phyloP scores from a whole-genome alignment of 2,797 vertebrate species.

The Pygocentrus nattereri region DNA sequence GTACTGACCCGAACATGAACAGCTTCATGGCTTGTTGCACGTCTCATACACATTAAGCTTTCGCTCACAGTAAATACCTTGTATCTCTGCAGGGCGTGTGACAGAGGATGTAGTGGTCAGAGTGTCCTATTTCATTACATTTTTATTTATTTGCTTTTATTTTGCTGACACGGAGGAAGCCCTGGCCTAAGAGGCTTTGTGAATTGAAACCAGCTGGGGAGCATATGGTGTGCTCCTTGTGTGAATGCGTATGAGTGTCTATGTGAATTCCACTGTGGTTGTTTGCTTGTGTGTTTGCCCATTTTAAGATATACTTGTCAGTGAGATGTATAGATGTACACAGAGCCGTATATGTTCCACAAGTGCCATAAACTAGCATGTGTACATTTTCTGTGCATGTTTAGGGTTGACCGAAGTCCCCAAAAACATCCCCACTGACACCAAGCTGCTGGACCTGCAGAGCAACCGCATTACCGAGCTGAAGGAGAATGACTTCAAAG shows the following conservation, averaged over 20 bases:
- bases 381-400: slow-evolving; percentile 19
- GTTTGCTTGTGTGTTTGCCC: slow-evolving; percentile 16
- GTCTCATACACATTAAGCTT: not conserved
- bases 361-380: slow-evolving; percentile 33
- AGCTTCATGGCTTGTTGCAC: slow-evolving; percentile 26
- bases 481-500: slow-evolving; percentile 90
- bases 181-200: slow-evolving; percentile 65
- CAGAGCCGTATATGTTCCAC: slow-evolving; percentile 21
- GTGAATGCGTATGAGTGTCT: not conserved
- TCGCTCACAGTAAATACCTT: slow-evolving; percentile 33
- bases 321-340: slow-evolving; percentile 16
- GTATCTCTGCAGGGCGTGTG: not conserved
- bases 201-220: slow-evolving; percentile 72
- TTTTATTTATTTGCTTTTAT: slow-evolving; percentile 64
- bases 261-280: not conserved
- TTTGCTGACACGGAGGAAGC: slow-evolving; percentile 65
- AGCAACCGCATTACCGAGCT: slow-evolving; percentile 91
- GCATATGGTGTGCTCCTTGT: slow-evolving; percentile 68
- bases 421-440: slow-evolving; percentile 86
- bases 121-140: slow-evolving; percentile 37
- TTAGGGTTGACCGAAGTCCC: slow-evolving; percentile 88
- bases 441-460: slow-evolving; percentile 91
- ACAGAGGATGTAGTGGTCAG: slow-evolving; percentile 39
- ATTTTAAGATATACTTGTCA: not conserved
- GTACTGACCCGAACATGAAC: not conserved